Conservation (phyloP, 2,113 vertebrate species). For the Athene cunicularia region DNA sequence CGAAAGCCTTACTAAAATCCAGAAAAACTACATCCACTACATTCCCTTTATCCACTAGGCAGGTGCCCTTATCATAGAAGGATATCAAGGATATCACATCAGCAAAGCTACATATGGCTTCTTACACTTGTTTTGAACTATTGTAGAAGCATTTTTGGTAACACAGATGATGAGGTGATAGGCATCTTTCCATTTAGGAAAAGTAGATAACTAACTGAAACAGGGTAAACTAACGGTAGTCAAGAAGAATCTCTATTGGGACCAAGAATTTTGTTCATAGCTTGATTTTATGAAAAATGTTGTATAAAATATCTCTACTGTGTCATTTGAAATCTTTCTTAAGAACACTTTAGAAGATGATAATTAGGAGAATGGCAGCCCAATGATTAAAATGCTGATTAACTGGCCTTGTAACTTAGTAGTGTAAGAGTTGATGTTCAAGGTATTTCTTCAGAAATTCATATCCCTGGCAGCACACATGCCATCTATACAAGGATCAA, state of each 20-base stretch:
- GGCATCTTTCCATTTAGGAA: background rate
- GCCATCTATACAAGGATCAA: background rate
- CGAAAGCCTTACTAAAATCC: too few species aligned
- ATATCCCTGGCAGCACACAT: background rate
- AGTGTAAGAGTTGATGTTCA: background rate
- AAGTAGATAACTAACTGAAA: background rate
- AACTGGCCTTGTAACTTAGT: background rate
- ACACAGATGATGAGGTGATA: background rate
- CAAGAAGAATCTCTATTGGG: background rate
- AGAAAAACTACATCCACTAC: too few species aligned
- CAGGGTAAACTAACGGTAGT: background rate
- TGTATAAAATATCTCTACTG: background rate
- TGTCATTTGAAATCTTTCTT: background rate
- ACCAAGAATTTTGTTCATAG: background rate
- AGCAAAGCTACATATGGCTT: background rate
- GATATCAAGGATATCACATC: too few species aligned
- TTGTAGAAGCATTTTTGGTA: background rate
- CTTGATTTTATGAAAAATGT: background rate
- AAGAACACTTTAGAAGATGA: background rate
- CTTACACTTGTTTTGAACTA: background rate
- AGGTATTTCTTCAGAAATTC: background rate
- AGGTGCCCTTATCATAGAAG: too few species aligned
- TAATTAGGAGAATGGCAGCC: background rate
- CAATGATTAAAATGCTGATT: background rate
- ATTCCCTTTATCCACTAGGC: too few species aligned